A percentile compares a stretch with the other conserved stretches of the same genome.
phyloP scores from a whole-genome alignment of 2,113 vertebrate genomes.

The Scartelaos histophorus region DNA sequence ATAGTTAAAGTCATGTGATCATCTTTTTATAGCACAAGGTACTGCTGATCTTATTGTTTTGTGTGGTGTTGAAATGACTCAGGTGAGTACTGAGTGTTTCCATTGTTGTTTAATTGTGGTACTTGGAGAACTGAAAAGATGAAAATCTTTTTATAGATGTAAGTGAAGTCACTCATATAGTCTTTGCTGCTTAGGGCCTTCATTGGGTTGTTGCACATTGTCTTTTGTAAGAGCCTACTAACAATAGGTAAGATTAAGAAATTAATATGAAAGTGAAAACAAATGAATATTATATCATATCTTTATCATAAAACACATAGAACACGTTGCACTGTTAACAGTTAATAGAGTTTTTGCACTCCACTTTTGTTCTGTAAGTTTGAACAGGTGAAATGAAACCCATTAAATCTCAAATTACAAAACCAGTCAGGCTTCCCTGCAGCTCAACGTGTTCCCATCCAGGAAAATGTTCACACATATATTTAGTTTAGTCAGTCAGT shows the following conservation, averaged over 20 bases:
- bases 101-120: background rate
- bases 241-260: too few relatives aligned
- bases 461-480: conserved; percentile 37
- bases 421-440: conserved; percentile 17
- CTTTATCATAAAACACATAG: too few relatives aligned
- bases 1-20: background rate
- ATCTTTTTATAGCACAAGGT: conserved; percentile 42
- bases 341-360: background rate
- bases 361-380: background rate
- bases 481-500: conserved; percentile 33
- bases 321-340: too few relatives aligned
- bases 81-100: background rate
- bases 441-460: conserved; percentile 45
- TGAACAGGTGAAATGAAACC: background rate
- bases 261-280: background rate
- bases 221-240: background rate
- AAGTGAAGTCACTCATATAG: background rate
- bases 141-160: background rate
- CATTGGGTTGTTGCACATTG: background rate
- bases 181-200: background rate
- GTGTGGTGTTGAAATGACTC: conserved; percentile 1
- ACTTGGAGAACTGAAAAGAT: background rate
- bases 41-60: conserved; percentile 28
- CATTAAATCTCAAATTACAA: conserved; percentile 6
- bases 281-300: background rate